These are phyloP conservation scores for Urosaurus nigricauda DNA, from an alignment of 2,797 vertebrate genomes.

Conservation along the genomic window DNA sequence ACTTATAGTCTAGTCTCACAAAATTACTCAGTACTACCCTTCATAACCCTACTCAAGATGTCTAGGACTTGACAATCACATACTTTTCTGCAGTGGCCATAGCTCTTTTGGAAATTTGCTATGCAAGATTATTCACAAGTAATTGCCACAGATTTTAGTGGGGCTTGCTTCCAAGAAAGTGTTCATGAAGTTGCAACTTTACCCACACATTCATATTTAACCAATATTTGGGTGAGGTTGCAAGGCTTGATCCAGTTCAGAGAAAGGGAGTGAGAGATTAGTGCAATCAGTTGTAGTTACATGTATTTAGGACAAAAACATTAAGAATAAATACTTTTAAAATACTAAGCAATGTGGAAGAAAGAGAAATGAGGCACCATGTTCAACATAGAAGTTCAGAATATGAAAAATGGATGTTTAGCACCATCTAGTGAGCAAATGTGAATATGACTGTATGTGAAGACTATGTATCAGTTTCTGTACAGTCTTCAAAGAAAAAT, in stretches of 20 bases:
- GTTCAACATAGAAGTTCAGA: conserved; percentile 2
- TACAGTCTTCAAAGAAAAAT: neutral
- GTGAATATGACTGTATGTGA: neutral
- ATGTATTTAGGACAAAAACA: neutral
- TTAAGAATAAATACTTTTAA: neutral
- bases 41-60: too few relatives aligned
- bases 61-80: neutral
- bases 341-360: neutral
- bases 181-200: neutral
- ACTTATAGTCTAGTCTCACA: neutral
- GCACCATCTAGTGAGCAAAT: conserved; percentile 60
- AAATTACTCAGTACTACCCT: neutral
- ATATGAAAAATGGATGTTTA: neutral
- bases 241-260: neutral
- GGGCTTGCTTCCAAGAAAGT: neutral
- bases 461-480: neutral
- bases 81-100: neutral
- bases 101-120: neutral
- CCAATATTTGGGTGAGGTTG: neutral
- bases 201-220: neutral
- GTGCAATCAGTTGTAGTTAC: neutral
- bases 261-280: neutral
- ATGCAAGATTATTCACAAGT: neutral
- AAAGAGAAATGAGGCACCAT: too few relatives aligned
- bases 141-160: neutral